These are phyloP conservation scores for Thunnus albacares DNA, from an alignment of 2,797 vertebrate genomes.

Conservation along the genomic window DNA sequence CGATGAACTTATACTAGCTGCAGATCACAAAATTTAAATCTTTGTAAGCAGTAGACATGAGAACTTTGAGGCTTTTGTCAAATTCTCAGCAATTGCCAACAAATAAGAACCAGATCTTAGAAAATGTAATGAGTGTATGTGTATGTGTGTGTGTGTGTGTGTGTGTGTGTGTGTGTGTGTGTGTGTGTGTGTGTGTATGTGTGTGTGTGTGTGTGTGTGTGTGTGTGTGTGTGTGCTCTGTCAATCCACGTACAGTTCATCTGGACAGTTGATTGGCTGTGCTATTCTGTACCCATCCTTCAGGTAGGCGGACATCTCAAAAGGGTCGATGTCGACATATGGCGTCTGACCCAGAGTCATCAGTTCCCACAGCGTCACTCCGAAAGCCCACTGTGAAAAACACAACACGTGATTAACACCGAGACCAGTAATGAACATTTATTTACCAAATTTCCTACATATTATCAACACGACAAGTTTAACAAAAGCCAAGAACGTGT, in stretches of 20 bases:
- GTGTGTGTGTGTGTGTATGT: not conserved
- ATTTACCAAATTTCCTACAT: conserved; percentile 8
- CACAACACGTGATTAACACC: conserved; percentile 14
- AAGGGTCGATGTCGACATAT: conserved; percentile 98
- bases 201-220: not conserved
- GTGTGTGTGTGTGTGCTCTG: not conserved
- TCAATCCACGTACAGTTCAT: conserved; percentile 92
- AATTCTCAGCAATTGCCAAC: not conserved
- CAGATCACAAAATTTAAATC: not conserved
- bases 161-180: not conserved
- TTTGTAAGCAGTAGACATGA: too few species aligned
- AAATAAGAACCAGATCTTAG: not conserved
- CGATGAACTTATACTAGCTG: not conserved
- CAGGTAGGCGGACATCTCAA: conserved; percentile 99
- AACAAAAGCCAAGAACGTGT: not conserved
- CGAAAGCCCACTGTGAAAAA: conserved; percentile 94
- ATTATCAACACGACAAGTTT: conserved; percentile 6
- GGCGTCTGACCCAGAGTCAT: conserved; percentile 99
- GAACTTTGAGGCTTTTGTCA: too few species aligned
- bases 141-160: too few species aligned
- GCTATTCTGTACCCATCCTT: conserved; percentile 99
- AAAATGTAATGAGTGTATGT: not conserved
- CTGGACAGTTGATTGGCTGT: conserved; percentile 99
- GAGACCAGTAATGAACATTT: not conserved
- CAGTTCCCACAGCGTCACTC: conserved; percentile 97